Base-by-base conservation (phyloP, 35 echinoderm and acorn worm species). In the Patiria miniata region DNA sequence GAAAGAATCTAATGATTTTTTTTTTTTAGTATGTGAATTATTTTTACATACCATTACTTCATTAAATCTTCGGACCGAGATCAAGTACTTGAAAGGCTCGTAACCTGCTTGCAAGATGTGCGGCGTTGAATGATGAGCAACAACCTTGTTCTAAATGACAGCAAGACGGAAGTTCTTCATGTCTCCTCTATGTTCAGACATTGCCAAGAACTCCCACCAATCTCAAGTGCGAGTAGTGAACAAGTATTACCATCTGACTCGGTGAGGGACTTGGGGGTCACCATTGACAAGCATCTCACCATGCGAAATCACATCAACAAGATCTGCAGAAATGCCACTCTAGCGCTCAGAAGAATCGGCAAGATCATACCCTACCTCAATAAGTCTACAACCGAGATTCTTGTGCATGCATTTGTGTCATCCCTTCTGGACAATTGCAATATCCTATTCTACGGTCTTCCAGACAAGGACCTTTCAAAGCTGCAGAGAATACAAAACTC, bases 81-180 rank as follows among this genome's bases (percentile, higher is more conserved):
- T 0, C 53, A 57, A 57, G 53, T n/a, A 17, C 14, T 57, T 17
- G 53, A 14, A 4, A 57, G n/a, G 53, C 53, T 57, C 10, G 52
- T 51, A 18, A 47, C 19, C 18, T 82, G 80, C 34, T 47, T 82
- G 15, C 36, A 51, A 5, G 80, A 82, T 7, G 80, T 82, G 23
- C 38, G 80, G 18, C 18, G 22, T 51, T 82, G 82, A 38, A 84
- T 60, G 82, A 68, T 26, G 69, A 57, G 15, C 2, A 57, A 57
- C 8, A 0, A 57, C 15, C 54, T 57, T 0, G 54, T 57, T n/a
- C 54, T 57, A 1, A 57, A 57, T 57, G 54, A 57, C 54, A 57
- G 54, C 54, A 57, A 57, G 54, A 57, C 54, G 54, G 52, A 54
- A 54, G 52, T 54, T 54, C 52, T 54, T 54, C 52, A 54, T 18